Conservation (phyloP, 2,113 vertebrate genomes). For the Oryzias celebensis region DNA sequence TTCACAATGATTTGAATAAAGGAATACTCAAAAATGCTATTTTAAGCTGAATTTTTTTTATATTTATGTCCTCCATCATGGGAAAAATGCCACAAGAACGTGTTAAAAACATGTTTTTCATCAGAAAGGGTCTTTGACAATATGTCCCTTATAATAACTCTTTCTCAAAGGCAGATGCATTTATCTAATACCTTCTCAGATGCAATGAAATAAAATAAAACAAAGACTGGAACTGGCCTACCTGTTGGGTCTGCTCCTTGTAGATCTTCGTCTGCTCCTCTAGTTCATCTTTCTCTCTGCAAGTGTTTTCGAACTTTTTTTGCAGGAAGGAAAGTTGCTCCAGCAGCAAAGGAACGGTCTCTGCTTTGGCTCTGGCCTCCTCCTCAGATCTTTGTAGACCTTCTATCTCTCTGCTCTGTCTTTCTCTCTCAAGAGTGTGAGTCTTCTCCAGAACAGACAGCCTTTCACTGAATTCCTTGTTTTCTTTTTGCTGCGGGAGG, state of each 20-base stretch:
- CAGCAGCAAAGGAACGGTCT: constrained; percentile 81
- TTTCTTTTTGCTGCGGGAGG: constrained; percentile 86
- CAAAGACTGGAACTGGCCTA: constrained; percentile 39
- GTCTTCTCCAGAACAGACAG: constrained; percentile 76
- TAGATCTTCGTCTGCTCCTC: constrained; percentile 80
- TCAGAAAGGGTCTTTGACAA: too few relatives aligned
- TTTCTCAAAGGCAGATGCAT: too few relatives aligned
- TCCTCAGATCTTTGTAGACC: constrained; percentile 83
- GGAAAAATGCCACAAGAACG: too few relatives aligned
- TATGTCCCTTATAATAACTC: too few relatives aligned
- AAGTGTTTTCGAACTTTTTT: constrained; percentile 83
- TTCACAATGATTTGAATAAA: too few relatives aligned
- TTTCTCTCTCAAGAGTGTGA: constrained; percentile 81
- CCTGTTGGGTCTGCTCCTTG: constrained; percentile 83
- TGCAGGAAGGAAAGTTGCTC: constrained; percentile 87
- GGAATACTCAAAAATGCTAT: too few relatives aligned
- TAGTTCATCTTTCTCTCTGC: constrained; percentile 80
- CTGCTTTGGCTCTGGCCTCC: constrained; percentile 79
- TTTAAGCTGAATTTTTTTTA: too few relatives aligned
- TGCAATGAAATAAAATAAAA: not conserved
- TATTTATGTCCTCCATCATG: too few relatives aligned
- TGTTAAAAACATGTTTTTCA: too few relatives aligned
- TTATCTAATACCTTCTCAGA: not conserved
- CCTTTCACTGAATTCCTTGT: constrained; percentile 86
- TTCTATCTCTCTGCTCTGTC: constrained; percentile 80